phyloP scores from a whole-genome alignment of 2,888 invertebrate genomes.

The Lithosia quadra region DNA sequence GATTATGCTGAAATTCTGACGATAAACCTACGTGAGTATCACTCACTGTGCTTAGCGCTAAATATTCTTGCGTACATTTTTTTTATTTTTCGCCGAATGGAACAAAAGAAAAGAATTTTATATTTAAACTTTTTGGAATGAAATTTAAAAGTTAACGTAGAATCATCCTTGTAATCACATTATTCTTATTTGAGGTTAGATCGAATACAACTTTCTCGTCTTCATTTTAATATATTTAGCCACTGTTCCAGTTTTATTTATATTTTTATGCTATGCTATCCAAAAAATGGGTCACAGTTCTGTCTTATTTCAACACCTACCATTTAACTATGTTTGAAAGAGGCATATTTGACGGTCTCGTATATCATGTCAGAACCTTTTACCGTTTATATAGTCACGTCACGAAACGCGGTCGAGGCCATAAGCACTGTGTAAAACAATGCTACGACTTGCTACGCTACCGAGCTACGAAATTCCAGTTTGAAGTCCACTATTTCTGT shows the following conservation, averaged over 20 bases:
- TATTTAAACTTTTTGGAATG: background rate
- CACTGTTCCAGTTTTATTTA: conserved; percentile 8
- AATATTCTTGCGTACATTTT: conserved; percentile 32
- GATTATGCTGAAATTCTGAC: conserved; percentile 59
- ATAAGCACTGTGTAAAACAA: conserved; percentile 57
- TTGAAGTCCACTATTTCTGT: conserved; percentile 21
- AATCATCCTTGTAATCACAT: background rate
- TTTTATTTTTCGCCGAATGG: conserved; percentile 17
- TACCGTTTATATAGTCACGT: conserved; percentile 54
- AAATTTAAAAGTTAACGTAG: conserved; percentile 1
- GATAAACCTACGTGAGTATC: conserved; percentile 53
- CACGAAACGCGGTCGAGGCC: conserved; percentile 62
- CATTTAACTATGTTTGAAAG: conserved; percentile 42
- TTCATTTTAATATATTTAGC: background rate
- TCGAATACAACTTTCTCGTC: background rate
- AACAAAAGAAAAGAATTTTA: background rate
- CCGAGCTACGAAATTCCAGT: conserved; percentile 39
- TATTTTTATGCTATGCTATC: conserved; percentile 22
- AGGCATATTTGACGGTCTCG: conserved; percentile 35
- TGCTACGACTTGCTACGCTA: conserved; percentile 39
- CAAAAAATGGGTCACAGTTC: conserved; percentile 17
- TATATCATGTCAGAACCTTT: conserved; percentile 51
- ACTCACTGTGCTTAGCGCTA: conserved; percentile 34
- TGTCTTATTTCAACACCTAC: conserved; percentile 34
- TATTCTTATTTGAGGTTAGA: background rate